Conservation (phyloP, 35 echinoderm and acorn worm genomes). For the Amphiura filiformis region DNA sequence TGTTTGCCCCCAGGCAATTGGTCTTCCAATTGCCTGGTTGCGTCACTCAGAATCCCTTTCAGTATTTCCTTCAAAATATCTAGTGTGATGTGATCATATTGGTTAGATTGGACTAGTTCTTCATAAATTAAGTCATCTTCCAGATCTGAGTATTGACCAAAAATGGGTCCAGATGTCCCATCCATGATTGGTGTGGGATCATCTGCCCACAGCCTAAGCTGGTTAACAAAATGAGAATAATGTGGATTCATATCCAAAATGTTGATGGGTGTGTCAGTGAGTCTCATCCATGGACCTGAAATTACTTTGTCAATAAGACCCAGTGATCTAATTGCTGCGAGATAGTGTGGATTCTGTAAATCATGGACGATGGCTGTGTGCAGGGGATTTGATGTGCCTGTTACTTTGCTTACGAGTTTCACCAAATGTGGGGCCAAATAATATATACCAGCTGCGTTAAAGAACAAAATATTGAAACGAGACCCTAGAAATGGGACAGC, state of each 20-base stretch:
- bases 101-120: not conserved
- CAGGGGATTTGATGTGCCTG: not conserved
- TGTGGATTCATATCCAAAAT: constrained; percentile 1
- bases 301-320: not conserved
- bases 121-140: not conserved
- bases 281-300: constrained; percentile 24
- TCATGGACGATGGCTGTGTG: not conserved
- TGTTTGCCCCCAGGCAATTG: constrained; percentile 3
- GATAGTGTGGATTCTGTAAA: not conserved
- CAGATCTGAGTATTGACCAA: not conserved
- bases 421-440: not conserved
- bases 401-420: not conserved
- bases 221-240: not conserved
- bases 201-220: not conserved
- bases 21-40: not conserved
- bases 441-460: constrained; percentile 15
- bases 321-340: not conserved
- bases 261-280: not conserved
- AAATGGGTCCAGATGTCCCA: not conserved
- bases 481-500: not conserved
- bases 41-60: not conserved
- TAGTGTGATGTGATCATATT: not conserved
- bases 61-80: not conserved
- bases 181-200: not conserved
- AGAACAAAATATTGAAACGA: constrained; percentile 14